These are phyloP conservation scores for Ranitomeya variabilis DNA, from an alignment of 2,113 vertebrate species.

Conservation along the genomic window DNA sequence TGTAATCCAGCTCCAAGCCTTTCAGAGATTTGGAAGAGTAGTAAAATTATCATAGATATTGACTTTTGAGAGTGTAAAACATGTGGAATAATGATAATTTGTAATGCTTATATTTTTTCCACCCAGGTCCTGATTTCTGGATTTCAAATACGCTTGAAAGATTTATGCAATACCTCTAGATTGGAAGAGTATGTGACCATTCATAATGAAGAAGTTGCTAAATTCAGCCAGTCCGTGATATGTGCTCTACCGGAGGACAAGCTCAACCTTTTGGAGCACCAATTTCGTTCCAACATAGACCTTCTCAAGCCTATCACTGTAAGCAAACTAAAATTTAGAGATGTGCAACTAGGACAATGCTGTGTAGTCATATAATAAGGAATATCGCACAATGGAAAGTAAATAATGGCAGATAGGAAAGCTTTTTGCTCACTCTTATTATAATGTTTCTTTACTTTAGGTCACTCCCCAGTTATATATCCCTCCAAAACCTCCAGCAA, in stretches of 20 bases:
- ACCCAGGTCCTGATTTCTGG: constrained; percentile 80
- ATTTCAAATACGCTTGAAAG: constrained; percentile 74
- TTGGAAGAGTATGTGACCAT: constrained; percentile 75
- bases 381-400: neutral
- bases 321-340: constrained; percentile 56
- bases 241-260: constrained; percentile 72
- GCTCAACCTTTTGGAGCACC: constrained; percentile 71
- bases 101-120: neutral
- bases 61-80: too few species aligned
- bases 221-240: constrained; percentile 68
- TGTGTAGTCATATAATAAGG: too few species aligned
- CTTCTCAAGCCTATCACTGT: constrained; percentile 82
- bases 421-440: too few species aligned
- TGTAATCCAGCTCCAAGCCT: neutral
- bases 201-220: constrained; percentile 61
- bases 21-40: too few species aligned
- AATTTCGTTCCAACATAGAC: constrained; percentile 78
- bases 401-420: neutral
- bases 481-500: too few species aligned
- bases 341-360: neutral
- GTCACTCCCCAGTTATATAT: too few species aligned
- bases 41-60: too few species aligned
- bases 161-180: constrained; percentile 77
- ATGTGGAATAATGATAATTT: neutral
- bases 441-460: too few species aligned